Base-by-base conservation (phyloP, 2,888 invertebrate genomes). In the Latheticus oryzae region DNA sequence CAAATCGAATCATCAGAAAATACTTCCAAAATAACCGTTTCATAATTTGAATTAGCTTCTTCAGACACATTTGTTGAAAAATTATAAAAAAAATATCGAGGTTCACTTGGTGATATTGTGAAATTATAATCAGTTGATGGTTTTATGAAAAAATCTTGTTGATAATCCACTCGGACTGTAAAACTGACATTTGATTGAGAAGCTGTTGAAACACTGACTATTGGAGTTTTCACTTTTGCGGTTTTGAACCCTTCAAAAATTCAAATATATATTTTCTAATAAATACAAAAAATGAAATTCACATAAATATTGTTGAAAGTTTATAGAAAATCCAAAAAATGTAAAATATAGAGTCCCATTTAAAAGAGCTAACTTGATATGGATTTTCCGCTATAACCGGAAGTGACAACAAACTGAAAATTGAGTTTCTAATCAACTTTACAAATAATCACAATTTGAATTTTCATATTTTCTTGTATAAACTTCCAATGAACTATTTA, bases 1-100 rank as follows among this genome's bases (percentile, higher is more conserved):
- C 93, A 93, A 3, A 85, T 82, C 32, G 84, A 81, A 65, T 85
- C 85, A 3, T 82, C 79, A 0, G 89, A 88, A 40, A 83, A 82
- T 0, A 88, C 84, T 76, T 84, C 81, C 0, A 89, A 78, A 4
- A 88, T 80, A 0, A 89, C 87, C 5, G 74, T 75, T 43, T 73
- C 71, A 50, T 70, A 71, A 55, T 73, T 70, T 1, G 65, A 66
- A 15, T 57, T 65, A 5, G 21, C 33, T 11, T 40, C 13, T 32
- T 51, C 52, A 5, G 63, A 64, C 17, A 40, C 26, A 50, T 67
- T 67, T 4, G 51, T 57, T 3, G 67, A 60, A 68, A 84, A 85
- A 0, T 84, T 82, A 40, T 81, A 84, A 68, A 81, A 85, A 63
- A 81, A 84, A 42, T 83, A 83, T 48, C 79, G 68, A 9, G 74